These are phyloP conservation scores for Enteromius fasciolatus DNA, from an alignment of 2,797 vertebrate genomes.

Conservation along the genomic window DNA sequence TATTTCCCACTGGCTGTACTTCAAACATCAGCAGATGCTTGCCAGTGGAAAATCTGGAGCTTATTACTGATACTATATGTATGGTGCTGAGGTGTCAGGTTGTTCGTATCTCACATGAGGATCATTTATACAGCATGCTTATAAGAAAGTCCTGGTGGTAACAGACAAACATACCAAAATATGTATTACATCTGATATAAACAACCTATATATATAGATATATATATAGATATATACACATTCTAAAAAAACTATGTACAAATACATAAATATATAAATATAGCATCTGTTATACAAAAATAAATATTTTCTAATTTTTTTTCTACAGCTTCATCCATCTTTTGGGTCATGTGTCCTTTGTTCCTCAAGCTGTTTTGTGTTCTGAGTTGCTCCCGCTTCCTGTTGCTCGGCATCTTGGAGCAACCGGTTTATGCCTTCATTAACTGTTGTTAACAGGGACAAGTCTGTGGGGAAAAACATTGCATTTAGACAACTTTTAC, in stretches of 20 bases:
- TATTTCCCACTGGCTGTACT: constrained; percentile 22
- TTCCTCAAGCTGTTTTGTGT: constrained; percentile 62
- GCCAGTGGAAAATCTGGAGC: constrained; percentile 23
- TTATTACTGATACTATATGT: constrained; percentile 39
- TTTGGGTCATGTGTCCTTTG: constrained; percentile 62
- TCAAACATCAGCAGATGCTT: constrained; percentile 26
- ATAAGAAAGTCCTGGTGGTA: constrained; percentile 55
- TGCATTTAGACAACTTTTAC: background rate
- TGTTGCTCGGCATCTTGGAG: constrained; percentile 67
- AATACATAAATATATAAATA: constrained; percentile 99
- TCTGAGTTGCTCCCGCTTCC: constrained; percentile 72
- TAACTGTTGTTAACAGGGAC: constrained; percentile 79
- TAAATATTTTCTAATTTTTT: constrained; percentile 87
- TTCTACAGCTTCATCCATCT: constrained; percentile 70
- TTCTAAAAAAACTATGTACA: constrained; percentile 89
- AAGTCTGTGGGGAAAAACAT: constrained; percentile 70
- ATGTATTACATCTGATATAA: constrained; percentile 74
- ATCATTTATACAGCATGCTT: constrained; percentile 54
- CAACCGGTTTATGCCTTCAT: constrained; percentile 68
- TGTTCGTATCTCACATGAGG: constrained; percentile 30
- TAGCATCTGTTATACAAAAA: constrained; percentile 95
- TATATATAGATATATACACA: constrained; percentile 73
- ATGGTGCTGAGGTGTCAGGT: constrained; percentile 26
- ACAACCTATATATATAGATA: constrained; percentile 73
- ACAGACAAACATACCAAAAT: constrained; percentile 62